Evolutionary conservation across 2,888 invertebrate genomes (phyloP), one percentile per base, ranked within the genome.

Genomic region (Epinotia demarniana): DNA sequence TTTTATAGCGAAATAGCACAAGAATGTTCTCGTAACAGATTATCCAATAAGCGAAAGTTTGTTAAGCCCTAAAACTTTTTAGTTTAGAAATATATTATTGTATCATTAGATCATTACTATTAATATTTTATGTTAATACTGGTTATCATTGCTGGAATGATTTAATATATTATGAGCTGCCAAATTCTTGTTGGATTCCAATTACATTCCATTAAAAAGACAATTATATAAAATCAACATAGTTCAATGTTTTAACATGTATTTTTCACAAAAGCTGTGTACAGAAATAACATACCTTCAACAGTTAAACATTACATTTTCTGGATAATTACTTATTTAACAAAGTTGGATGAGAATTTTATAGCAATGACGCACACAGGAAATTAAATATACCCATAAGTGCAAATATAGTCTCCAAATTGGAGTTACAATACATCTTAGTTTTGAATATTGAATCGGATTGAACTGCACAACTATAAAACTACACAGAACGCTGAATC

Each of bases 311-410:
- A 16, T 1, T 13, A 49, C 49, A 49, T 12, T 46, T 46, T 13
- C 49, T 11, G 11, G 46, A 3, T 12, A 46, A 11, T 49, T 13
- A 49, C 16, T n/a, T 27, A 58, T 23, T 58, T 39, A 62, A 3
- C 13, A 49, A 64, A 27, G 49, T 18, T 27, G n/a, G 33, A 11
- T n/a, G 53, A 53, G 53, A 49, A 33, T 27, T 53, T 49, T 53
- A 53, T 33, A 12, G 46, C 66, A 66, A n/a, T 53, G 33, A 66
- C 12, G 53, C 66, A 66, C 23, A 53, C 66, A 53, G 33, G 66
- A 55, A 53, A 66, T 66, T n/a, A 33, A 53, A 16, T 62, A n/a
- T 19, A 12, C 27, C 27, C 8, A 13, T 8, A 60, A 9, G 63
- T 62, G 11, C 19, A 46, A 16, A 16, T 11, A 18, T 5, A 63